phyloP scores from a whole-genome alignment of 2,888 invertebrate species.

The Galerucella nymphaeae region DNA sequence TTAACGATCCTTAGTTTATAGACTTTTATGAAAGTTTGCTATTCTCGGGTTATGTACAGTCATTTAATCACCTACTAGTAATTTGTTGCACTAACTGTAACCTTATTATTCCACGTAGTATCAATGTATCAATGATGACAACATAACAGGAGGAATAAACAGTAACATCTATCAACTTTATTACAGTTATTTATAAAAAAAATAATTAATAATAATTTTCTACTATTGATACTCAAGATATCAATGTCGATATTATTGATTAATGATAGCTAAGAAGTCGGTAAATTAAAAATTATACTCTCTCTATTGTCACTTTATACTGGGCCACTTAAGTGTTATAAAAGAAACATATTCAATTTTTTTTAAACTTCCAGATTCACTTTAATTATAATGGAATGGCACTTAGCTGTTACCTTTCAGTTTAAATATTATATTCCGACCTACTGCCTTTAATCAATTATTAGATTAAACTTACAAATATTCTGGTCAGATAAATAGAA shows the following conservation, averaged over 20 bases:
- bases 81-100: neutral
- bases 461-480: slow-evolving; percentile 26
- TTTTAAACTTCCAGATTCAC: too few species aligned
- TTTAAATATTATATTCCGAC: slow-evolving; percentile 17
- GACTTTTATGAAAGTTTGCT: neutral
- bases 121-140: neutral
- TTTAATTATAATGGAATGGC: slow-evolving; percentile 10
- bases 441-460: slow-evolving; percentile 23
- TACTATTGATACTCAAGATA: neutral
- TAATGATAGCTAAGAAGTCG: neutral
- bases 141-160: neutral
- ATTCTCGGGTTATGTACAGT: too few species aligned
- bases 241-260: neutral
- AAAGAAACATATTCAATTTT: too few species aligned
- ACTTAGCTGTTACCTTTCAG: slow-evolving; percentile 11
- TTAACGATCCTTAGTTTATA: neutral
- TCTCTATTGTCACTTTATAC: neutral
- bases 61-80: too few species aligned
- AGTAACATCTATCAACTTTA: too few species aligned
- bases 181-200: neutral
- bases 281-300: neutral
- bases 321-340: too few species aligned
- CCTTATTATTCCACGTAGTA: neutral
- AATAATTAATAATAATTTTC: slow-evolving; percentile 10
- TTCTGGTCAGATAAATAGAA: slow-evolving; percentile 20